Conservation (phyloP, 2,113 vertebrate genomes). For the Isurus oxyrinchus region DNA sequence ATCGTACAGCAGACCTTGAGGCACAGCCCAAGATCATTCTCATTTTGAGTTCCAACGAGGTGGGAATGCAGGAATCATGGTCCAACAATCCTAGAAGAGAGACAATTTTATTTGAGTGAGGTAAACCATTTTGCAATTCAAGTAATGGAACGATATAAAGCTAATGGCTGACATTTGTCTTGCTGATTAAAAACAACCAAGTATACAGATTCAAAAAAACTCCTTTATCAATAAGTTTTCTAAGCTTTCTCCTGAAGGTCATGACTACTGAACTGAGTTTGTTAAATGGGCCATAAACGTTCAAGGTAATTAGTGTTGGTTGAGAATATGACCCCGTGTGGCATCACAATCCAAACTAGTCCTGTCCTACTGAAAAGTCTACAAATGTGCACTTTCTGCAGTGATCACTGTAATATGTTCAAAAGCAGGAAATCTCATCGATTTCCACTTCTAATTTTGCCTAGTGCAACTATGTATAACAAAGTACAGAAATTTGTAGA, state of each 20-base stretch:
- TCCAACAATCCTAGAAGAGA: slow-evolving; percentile 14
- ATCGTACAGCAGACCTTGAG: neutral
- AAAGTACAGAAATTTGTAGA: neutral
- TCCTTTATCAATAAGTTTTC: neutral
- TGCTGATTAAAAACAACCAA: neutral
- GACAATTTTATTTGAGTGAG: slow-evolving; percentile 20
- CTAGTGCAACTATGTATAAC: neutral
- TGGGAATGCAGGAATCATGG: slow-evolving; percentile 16
- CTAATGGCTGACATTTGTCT: neutral
- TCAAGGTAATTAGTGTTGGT: neutral
- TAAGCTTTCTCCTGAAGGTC: neutral
- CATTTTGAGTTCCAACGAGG: slow-evolving; percentile 5
- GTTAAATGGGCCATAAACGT: neutral
- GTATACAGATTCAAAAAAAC: neutral
- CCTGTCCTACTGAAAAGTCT: neutral
- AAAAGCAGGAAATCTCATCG: neutral
- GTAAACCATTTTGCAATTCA: neutral
- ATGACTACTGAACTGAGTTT: neutral
- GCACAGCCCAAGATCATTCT: slow-evolving; percentile 6
- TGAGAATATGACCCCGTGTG: neutral
- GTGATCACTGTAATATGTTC: neutral
- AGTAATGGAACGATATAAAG: neutral
- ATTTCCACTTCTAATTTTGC: neutral
- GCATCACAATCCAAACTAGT: neutral
- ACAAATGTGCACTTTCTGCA: neutral